A percentile compares a stretch with the other conserved stretches of the same genome.
These are phyloP conservation scores for Centropus bengalensis DNA, from an alignment of 2,113 vertebrate species.

Conservation along the genomic window DNA sequence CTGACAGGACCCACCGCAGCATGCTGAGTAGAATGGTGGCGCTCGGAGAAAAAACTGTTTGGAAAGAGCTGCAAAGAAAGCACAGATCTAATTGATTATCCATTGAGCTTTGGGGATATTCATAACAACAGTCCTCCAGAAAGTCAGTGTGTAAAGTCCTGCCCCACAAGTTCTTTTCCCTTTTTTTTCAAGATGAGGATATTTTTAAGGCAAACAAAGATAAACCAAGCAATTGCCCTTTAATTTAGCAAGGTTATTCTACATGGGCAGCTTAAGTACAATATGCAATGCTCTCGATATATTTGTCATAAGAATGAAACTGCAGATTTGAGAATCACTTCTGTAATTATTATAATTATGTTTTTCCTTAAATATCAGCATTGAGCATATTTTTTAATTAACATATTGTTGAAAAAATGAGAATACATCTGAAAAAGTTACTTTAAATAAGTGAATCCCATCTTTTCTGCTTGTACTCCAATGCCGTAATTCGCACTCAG, in stretches of 20 bases:
- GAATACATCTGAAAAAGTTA: neutral
- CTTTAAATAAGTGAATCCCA: neutral
- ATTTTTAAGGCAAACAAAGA: constrained; percentile 45
- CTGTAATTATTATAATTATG: neutral
- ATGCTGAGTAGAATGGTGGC: constrained; percentile 82
- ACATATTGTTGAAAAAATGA: neutral
- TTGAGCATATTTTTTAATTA: neutral
- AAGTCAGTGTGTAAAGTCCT: constrained; percentile 48
- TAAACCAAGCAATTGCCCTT: neutral
- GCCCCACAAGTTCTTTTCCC: constrained; percentile 1
- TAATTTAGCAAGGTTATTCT: constrained; percentile 33
- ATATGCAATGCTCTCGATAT: neutral
- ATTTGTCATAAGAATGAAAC: neutral
- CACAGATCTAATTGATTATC: constrained; percentile 69
- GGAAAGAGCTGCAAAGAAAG: constrained; percentile 83
- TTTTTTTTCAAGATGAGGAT: constrained; percentile 32
- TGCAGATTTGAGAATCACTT: neutral
- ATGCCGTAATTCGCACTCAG: neutral
- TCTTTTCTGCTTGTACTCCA: neutral
- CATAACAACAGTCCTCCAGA: constrained; percentile 32
- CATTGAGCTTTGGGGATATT: constrained; percentile 56
- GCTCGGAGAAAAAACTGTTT: constrained; percentile 85
- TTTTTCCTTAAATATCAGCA: neutral
- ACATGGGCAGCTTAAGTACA: neutral
- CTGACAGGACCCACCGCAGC: constrained; percentile 91